A percentile compares a stretch with the other conserved stretches of the same genome.
phyloP scores from a whole-genome alignment of 2,113 vertebrate genomes.

The Oreotrochilus melanogaster region DNA sequence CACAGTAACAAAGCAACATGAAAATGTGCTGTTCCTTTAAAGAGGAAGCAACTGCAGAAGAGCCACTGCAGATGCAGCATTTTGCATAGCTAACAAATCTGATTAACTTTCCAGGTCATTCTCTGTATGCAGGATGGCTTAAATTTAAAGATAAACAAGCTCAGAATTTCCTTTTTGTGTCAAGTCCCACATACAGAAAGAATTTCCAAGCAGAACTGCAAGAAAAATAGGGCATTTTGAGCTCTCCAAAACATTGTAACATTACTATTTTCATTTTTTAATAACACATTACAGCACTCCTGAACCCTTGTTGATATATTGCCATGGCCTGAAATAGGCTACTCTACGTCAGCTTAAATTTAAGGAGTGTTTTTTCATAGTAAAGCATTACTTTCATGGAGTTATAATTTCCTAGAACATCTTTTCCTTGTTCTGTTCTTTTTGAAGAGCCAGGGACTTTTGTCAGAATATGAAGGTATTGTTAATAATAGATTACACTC shows the following conservation, averaged over 20 bases:
- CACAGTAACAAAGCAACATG: not conserved
- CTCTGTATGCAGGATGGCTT: not conserved
- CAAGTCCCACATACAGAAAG: not conserved
- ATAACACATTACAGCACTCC: not conserved
- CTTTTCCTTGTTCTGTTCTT: not conserved
- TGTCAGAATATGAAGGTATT: not conserved
- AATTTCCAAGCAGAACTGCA: not conserved
- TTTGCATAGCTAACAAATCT: not conserved
- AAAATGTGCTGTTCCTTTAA: not conserved
- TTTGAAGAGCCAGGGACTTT: fast-evolving
- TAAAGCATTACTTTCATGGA: not conserved
- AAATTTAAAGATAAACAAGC: not conserved
- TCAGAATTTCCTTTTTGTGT: not conserved
- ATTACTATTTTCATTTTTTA: not conserved
- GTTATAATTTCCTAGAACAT: not conserved
- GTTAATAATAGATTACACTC: not conserved
- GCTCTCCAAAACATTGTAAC: not conserved
- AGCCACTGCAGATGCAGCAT: not conserved
- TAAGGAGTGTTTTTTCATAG: not conserved
- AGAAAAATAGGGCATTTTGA: not conserved
- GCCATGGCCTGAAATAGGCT: not conserved
- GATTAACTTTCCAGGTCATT: not conserved
- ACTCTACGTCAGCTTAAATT: not conserved
- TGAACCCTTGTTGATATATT: not conserved
- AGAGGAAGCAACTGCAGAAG: not conserved